Base-by-base conservation (phyloP, 2,888 invertebrate genomes). In the Deroplatys truncata region DNA sequence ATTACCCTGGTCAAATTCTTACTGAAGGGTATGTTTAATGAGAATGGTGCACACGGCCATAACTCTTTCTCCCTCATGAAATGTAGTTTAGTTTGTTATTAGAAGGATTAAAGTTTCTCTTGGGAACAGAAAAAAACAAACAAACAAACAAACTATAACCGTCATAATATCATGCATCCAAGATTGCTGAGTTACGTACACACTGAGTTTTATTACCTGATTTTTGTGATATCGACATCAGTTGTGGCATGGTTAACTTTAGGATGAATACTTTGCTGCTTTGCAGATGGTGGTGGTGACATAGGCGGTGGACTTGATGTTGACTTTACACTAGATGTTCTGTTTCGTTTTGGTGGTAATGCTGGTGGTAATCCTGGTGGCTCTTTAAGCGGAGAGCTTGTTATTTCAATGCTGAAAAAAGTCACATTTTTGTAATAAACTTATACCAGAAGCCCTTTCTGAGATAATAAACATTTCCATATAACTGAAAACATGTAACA, bases 321-420 rank as follows among this genome's bases (percentile, higher is more conserved):
- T 92, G 91, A 93, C 28, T 89, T 90, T 15, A 91, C 89, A 87
- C 91, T 92, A 15, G 91, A 90, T 28, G 90, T 88, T 15, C 92
- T 95, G 92, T 94, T 93, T 92, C 94, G 94, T 93, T 95, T 95
- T 91, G 95, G 96, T 90, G 96, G 96, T 92, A 96, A 93, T 88
- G 96, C 95, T 43, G 95, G 95, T 84, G 96, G 95, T 91, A 93
- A 93, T 92, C 94, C 92, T 88, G 89, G 91, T 90, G 89, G 92
- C 90, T 89, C 90, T 85, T 86, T 90, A 10, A 49, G 82, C 56
- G 90, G 88, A 15, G 88, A 90, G 7, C 89, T 43, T 28, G 89
- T 49, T 20, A 90, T 35, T 43, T 91, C 90, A 43, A 88, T 43
- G n/a, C 89, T 90, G 89, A 84, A 92, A 91, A 13, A 89, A 49